Evolutionary conservation across 2,888 invertebrate genomes (phyloP), one percentile per base, ranked within the genome.

Genomic region (Calliphora vomitoria): DNA sequence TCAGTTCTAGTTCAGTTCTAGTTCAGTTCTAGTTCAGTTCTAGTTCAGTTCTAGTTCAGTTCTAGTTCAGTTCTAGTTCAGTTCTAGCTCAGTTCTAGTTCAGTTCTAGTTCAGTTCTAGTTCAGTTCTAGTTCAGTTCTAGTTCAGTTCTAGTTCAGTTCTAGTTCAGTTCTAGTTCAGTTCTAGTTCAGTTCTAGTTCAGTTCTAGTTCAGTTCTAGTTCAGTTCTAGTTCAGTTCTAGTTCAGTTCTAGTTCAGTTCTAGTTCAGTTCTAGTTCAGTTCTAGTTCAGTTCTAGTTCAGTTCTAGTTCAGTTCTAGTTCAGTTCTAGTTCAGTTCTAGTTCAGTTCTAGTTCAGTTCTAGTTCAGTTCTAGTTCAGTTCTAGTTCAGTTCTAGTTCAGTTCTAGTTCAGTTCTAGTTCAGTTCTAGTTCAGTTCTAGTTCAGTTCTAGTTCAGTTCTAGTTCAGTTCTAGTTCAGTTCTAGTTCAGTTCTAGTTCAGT

Each of bases 241-340:
- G 47, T 47, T 47, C 47, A 47, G 47, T 47, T 47, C 47, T 47
- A 47, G 47, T 47, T 47, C 47, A 47, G 47, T 47, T 47, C 47
- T 47, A 47, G 47, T 47, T 47, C 47, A 47, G 47, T 47, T 47
- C 47, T 47, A 47, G 47, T 47, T 47, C 47, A 47, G 47, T 47
- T 47, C 47, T 47, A 47, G 47, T 47, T 47, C 47, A 47, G 47
- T 47, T 47, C 47, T 50, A 50, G 50, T 50, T 50, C n/a, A 50
- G 50, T n/a, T 50, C 50, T 50, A 50, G 50, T 50, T 50, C 50
- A 50, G 50, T 50, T 50, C 50, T 50, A 50, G 50, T 50, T n/a
- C 50, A 50, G 50, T 50, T 50, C 50, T 50, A 50, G 50, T 50
- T 50, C 50, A 50, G 50, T 50, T 50, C 50, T 50, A 50, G 50